A percentile compares a stretch with the other conserved stretches of the same genome.
phyloP scores from a whole-genome alignment of 2,797 vertebrate genomes.

The Fistularia commersonii region DNA sequence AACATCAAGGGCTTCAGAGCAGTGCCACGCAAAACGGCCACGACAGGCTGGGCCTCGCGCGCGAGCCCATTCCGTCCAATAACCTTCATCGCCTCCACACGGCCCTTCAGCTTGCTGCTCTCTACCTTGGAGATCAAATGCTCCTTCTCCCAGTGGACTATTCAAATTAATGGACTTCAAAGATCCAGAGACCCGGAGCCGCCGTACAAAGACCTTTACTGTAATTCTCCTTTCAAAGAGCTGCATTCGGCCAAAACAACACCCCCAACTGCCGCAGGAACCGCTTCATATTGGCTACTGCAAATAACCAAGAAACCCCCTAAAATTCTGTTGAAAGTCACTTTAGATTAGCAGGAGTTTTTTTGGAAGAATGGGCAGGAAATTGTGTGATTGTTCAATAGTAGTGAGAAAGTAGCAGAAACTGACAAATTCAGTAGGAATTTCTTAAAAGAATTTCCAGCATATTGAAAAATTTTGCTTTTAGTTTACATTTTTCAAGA shows the following conservation, averaged over 20 bases:
- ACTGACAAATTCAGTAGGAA: too few relatives aligned
- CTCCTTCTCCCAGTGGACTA: constrained; percentile 36
- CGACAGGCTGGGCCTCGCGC: constrained; percentile 51
- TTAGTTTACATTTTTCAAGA: too few relatives aligned
- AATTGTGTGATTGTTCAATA: too few relatives aligned
- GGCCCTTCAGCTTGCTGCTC: constrained; percentile 27
- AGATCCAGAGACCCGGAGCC: constrained; percentile 32
- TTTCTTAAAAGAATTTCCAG: too few relatives aligned
- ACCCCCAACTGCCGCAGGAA: constrained; percentile 1
- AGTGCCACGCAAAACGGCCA: constrained; percentile 24
- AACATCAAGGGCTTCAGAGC: constrained; percentile 56
- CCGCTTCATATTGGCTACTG: too few relatives aligned
- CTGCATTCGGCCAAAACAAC: constrained; percentile 16
- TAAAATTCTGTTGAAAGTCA: too few relatives aligned
- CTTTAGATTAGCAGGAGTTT: too few relatives aligned
- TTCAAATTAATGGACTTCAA: constrained; percentile 60
- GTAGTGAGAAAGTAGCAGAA: too few relatives aligned
- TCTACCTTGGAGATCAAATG: constrained; percentile 65
- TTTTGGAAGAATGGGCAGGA: too few relatives aligned
- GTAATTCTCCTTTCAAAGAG: constrained; percentile 27
- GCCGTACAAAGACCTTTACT: constrained; percentile 38
- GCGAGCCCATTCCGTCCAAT: constrained; percentile 54
- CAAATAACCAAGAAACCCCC: too few relatives aligned
- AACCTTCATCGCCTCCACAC: constrained; percentile 52
- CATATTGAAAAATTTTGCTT: too few relatives aligned